These are phyloP conservation scores for Empidonax traillii DNA, from an alignment of 2,113 vertebrate genomes.

Conservation along the genomic window DNA sequence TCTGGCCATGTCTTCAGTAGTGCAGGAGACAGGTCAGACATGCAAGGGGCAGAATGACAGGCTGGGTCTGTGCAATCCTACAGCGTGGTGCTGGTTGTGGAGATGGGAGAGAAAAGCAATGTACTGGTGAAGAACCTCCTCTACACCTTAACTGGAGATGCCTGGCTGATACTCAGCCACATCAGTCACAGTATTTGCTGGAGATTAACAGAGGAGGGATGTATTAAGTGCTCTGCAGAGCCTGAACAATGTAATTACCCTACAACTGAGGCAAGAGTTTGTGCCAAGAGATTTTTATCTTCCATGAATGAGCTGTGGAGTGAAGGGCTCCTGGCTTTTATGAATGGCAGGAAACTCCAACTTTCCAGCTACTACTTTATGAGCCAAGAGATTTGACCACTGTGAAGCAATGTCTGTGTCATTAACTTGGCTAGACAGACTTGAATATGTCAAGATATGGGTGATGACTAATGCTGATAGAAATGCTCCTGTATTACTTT, in stretches of 20 bases:
- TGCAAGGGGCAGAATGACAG: not conserved
- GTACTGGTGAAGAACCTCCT: accelerated
- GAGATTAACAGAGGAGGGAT: not conserved
- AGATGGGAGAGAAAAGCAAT: not conserved
- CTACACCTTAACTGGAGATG: not conserved
- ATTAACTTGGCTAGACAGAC: slow-evolving; percentile 40
- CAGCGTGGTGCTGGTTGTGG: accelerated
- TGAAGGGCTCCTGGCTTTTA: slow-evolving; percentile 45
- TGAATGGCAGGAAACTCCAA: slow-evolving; percentile 64
- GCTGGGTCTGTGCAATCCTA: not conserved
- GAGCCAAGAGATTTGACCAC: slow-evolving; percentile 55
- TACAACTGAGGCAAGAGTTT: slow-evolving; percentile 36
- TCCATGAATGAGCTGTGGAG: slow-evolving; percentile 21
- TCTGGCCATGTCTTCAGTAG: accelerated
- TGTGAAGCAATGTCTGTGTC: slow-evolving; percentile 44
- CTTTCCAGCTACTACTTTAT: slow-evolving; percentile 32
- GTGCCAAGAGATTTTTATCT: slow-evolving; percentile 74
- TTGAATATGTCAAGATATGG: not conserved
- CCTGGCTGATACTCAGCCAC: not conserved
- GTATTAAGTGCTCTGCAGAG: not conserved
- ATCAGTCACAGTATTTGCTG: not conserved
- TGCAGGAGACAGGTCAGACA: not conserved
- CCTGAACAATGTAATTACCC: slow-evolving; percentile 33
- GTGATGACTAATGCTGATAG: slow-evolving; percentile 14
- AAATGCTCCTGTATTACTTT: not conserved